A percentile compares a stretch with the other conserved stretches of the same genome.
These are phyloP conservation scores for Odontamblyopus rebecca DNA, from an alignment of 2,797 vertebrate genomes.

Conservation along the genomic window DNA sequence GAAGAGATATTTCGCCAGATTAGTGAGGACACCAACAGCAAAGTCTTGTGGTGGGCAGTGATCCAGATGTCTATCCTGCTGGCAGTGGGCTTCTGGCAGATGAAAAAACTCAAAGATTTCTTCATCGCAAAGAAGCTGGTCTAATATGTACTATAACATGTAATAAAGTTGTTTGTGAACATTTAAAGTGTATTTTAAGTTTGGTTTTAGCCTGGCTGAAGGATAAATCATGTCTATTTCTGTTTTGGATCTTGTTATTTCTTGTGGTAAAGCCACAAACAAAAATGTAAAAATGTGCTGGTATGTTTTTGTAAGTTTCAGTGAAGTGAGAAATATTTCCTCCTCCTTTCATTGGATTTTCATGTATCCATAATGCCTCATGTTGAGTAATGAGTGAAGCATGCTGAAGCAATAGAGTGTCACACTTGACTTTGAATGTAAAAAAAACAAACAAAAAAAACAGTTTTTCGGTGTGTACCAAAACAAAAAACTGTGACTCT, in stretches of 20 bases:
- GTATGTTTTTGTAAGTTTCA: background rate
- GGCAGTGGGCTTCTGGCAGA: constrained; percentile 88
- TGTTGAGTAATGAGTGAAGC: too few relatives aligned
- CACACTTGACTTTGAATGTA: too few relatives aligned
- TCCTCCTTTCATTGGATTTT: background rate
- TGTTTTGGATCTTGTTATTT: background rate
- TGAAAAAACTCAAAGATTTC: constrained; percentile 90
- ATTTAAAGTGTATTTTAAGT: background rate
- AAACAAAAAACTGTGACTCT: too few relatives aligned
- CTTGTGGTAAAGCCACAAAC: background rate
- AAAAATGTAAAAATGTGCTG: background rate
- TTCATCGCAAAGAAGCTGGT: constrained; percentile 92
- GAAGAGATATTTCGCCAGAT: constrained; percentile 88
- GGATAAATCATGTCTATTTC: background rate
- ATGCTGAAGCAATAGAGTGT: too few relatives aligned
- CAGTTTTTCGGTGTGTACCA: too few relatives aligned
- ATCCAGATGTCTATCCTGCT: constrained; percentile 83
- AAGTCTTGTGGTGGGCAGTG: constrained; percentile 90
- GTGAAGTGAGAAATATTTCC: background rate
- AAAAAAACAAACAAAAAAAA: too few relatives aligned
- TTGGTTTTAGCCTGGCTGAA: background rate
- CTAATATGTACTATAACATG: constrained; percentile 56
- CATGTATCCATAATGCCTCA: too few relatives aligned
- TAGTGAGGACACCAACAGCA: constrained; percentile 87
- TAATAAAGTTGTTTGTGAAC: background rate